Conservation (phyloP, 2,888 invertebrate species). For the Stenolophus ochropezus region DNA sequence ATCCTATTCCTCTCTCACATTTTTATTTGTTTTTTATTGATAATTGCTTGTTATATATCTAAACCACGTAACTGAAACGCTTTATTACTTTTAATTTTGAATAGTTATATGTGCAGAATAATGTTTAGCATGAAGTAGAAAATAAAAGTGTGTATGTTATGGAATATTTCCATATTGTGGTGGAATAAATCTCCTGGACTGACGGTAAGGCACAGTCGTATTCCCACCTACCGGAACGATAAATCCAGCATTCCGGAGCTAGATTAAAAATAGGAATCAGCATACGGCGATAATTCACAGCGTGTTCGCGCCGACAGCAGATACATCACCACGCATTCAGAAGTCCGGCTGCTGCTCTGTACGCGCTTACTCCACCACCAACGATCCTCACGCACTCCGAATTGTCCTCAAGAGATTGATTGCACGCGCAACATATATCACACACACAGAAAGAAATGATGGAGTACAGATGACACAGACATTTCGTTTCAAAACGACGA, state of each 20-base stretch:
- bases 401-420: neutral
- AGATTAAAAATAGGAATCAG: constrained; percentile 58
- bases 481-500: too few species aligned
- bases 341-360: constrained; percentile 37
- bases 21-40: too few species aligned
- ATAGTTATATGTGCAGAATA: too few species aligned
- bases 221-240: constrained; percentile 45
- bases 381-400: neutral
- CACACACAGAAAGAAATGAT: too few species aligned
- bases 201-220: neutral
- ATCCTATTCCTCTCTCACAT: too few species aligned
- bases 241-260: constrained; percentile 13
- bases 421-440: too few species aligned
- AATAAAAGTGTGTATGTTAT: neutral
- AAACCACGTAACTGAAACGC: too few species aligned
- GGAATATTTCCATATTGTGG: constrained; percentile 9
- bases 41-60: too few species aligned
- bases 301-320: constrained; percentile 49
- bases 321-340: constrained; percentile 53
- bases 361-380: constrained; percentile 38
- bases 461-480: too few species aligned
- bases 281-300: constrained; percentile 52
- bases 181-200: constrained; percentile 10
- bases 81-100: too few species aligned
- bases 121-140: neutral